Evolutionary conservation across 2,797 vertebrate genomes (phyloP), one percentile per base, ranked within the genome.

Genomic region (Otus scops): DNA sequence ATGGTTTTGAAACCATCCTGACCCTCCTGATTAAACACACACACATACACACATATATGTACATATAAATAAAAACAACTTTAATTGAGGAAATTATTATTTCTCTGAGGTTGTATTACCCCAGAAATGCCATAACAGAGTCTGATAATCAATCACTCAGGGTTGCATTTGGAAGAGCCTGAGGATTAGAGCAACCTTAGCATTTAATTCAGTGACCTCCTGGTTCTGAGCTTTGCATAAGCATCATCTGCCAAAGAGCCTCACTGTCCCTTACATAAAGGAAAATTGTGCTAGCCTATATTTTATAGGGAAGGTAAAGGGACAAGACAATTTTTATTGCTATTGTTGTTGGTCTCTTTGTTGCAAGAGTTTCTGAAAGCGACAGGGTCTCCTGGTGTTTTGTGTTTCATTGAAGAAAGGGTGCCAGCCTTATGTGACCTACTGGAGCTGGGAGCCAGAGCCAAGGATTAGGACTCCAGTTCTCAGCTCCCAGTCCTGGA

Each of bases 401-500:
- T 10, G 13, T 64, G 19, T 87, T 91, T 64, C 38, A 22, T 3
- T 47, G 84, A 68, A 78, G 67, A 68, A 89, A 64, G 43, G 21
- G 41, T 57, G 27, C 26, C 1, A 1, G 86, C 92, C 92, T 97
- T 43, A 69, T 5, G 26, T 92, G 88, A 94, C 90, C 78, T 91
- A 20, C 28, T 10, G 39, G 63, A 87, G 28, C 60, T 77, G 64
- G 22, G 41, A 90, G 53, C 17, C 75, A 91, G 75, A 79, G 64
- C 20, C 22, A 74, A 74, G 45, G 87, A 85, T 92, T 87, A 95
- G 41, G 57, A 70, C 45, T 87, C 20, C 28, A 28, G 18, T 87
- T 91, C 57, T 91, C 92, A 81, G 69, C 80, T 94, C 67, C 73
- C 53, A 79, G 74, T 89, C 68, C 71, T 61, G 75, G 53, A 93